Evolutionary conservation across 2,113 vertebrate species (phyloP).

Genomic region (Channa argus): DNA sequence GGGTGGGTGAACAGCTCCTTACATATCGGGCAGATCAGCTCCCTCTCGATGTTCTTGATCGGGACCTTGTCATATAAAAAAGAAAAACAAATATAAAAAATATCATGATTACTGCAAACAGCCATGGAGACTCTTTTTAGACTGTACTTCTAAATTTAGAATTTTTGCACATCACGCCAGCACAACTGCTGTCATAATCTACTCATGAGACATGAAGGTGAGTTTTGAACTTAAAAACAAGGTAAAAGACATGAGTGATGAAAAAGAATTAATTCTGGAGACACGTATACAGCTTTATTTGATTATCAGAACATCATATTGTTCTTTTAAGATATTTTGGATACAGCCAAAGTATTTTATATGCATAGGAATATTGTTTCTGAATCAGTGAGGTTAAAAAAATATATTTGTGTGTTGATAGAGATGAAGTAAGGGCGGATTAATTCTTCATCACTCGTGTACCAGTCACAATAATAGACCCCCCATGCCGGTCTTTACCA

Average conservation of each 20-base stretch:
- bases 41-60: slow-evolving; percentile 95
- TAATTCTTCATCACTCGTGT: not conserved
- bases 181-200: too few relatives aligned
- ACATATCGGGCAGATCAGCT: slow-evolving; percentile 96
- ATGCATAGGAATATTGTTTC: too few relatives aligned
- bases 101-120: not conserved
- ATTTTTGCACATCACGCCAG: not conserved
- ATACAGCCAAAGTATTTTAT: slow-evolving; percentile 1
- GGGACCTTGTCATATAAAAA: slow-evolving; percentile 82
- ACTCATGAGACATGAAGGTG: too few relatives aligned
- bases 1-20: slow-evolving; percentile 97
- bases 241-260: not conserved
- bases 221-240: too few relatives aligned
- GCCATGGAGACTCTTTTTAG: not conserved
- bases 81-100: too few relatives aligned
- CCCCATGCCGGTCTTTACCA: slow-evolving; percentile 34
- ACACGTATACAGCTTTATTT: slow-evolving; percentile 13
- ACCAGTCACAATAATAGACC: not conserved
- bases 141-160: not conserved
- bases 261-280: slow-evolving; percentile 8
- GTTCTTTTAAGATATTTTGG: slow-evolving; percentile 31
- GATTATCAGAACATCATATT: slow-evolving; percentile 26
- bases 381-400: too few relatives aligned
- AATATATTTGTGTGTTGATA: too few relatives aligned
- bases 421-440: too few relatives aligned